A percentile compares a stretch with the other conserved stretches of the same genome.
phyloP scores from a whole-genome alignment of 2,113 vertebrate genomes.

The Reinhardtius hippoglossoides region DNA sequence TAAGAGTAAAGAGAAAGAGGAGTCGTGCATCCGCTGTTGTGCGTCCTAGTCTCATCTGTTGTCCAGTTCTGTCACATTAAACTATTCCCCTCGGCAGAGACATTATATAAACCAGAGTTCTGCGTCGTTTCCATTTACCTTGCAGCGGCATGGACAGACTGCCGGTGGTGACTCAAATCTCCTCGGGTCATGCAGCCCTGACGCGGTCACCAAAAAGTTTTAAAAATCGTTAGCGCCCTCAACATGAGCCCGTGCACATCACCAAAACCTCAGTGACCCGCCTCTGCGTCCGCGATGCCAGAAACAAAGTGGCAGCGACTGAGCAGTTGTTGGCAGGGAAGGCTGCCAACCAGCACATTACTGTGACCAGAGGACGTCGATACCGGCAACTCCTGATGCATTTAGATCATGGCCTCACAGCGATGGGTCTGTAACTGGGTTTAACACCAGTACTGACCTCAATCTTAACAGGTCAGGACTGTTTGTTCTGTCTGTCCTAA shows the following conservation, averaged over 20 bases:
- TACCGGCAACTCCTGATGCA: constrained; percentile 43
- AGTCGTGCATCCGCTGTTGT: too few relatives aligned
- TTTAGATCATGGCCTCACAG: constrained; percentile 45
- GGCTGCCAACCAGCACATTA: constrained; percentile 23
- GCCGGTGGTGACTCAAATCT: constrained; percentile 68
- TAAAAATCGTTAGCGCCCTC: constrained; percentile 62
- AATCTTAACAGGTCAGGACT: background rate
- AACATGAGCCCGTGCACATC: constrained; percentile 49
- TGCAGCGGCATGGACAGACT: constrained; percentile 74
- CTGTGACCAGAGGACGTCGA: constrained; percentile 51
- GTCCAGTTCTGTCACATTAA: constrained; percentile 22
- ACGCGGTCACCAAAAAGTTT: constrained; percentile 59
- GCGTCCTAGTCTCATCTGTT: background rate
- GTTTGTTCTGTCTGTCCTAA: background rate
- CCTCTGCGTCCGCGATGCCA: constrained; percentile 29
- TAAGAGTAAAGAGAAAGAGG: background rate
- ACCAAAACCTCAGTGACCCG: constrained; percentile 64
- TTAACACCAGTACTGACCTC: constrained; percentile 14
- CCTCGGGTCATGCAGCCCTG: constrained; percentile 66
- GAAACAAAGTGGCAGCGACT: constrained; percentile 46
- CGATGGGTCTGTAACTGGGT: background rate
- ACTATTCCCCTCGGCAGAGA: constrained; percentile 28
- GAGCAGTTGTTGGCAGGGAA: constrained; percentile 21
- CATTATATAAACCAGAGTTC: constrained; percentile 65
- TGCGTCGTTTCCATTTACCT: constrained; percentile 74